Evolutionary conservation across 2,888 invertebrate genomes (phyloP).

Genomic region (Pheosia gnoma): DNA sequence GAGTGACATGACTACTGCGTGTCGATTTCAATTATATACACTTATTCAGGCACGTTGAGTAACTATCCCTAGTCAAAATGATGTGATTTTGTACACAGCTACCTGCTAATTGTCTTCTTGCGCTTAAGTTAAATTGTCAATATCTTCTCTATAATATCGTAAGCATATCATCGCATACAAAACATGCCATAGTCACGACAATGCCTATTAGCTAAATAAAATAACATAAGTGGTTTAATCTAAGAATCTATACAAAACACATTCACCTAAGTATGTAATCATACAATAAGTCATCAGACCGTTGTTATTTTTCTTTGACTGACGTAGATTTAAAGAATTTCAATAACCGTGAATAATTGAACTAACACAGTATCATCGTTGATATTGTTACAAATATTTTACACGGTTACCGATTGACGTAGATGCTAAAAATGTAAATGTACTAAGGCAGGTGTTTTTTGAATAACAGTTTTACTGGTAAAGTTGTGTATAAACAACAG

Average conservation of each 20-base stretch:
- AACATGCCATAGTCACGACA: no score
- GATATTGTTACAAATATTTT: background rate
- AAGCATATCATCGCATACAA: no score
- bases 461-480: background rate
- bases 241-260: background rate
- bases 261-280: background rate
- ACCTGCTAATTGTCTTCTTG: no score
- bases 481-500: background rate
- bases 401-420: background rate
- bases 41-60: background rate
- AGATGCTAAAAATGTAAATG: background rate
- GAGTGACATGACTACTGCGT: background rate
- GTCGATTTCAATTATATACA: slow-evolving; percentile 2
- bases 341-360: background rate
- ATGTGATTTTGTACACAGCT: background rate
- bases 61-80: background rate
- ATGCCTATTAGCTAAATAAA: no score
- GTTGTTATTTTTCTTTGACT: background rate
- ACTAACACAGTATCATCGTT: background rate
- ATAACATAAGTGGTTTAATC: background rate
- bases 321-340: background rate
- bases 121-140: no score
- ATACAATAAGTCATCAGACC: background rate
- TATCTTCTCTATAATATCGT: no score
- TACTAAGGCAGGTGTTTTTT: background rate